phyloP scores from a whole-genome alignment of 1,140 invertebrate species.

The Drosophila sucinea region DNA sequence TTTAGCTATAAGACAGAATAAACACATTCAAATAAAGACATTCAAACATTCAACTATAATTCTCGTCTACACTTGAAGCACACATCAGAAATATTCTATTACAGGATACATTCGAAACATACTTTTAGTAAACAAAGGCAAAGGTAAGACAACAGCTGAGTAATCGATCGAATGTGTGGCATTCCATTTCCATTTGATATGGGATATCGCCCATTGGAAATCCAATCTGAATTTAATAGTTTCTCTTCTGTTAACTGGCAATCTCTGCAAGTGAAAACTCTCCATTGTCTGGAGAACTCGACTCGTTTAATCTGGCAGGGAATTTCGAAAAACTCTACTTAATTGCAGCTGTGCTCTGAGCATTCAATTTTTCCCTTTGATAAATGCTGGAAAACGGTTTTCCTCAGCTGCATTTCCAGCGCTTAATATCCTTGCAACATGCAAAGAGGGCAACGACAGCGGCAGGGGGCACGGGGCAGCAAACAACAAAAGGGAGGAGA shows the following conservation, averaged over 20 bases:
- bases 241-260: not conserved
- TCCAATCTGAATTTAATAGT: not conserved
- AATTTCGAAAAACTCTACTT: conserved; percentile 11
- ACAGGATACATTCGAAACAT: too few relatives aligned
- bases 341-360: conserved; percentile 16
- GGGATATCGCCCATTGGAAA: not conserved
- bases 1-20: too few relatives aligned
- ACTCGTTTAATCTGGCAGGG: conserved; percentile 5
- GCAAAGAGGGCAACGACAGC: conserved; percentile 43
- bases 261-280: not conserved
- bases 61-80: too few relatives aligned
- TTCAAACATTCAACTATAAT: too few relatives aligned
- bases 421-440: conserved; percentile 51
- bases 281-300: not conserved
- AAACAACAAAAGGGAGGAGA: conserved; percentile 36
- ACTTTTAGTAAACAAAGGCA: too few relatives aligned
- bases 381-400: conserved; percentile 34
- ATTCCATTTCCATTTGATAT: too few relatives aligned
- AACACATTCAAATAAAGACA: too few relatives aligned
- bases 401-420: conserved; percentile 24
- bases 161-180: too few relatives aligned
- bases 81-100: too few relatives aligned
- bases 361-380: conserved; percentile 18
- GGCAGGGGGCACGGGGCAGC: not conserved
- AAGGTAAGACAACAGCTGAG: too few relatives aligned